A percentile compares a stretch with the other conserved stretches of the same genome.
Evolutionary conservation across 1,140 invertebrate species (phyloP).

Genomic region (Dermatophagoides farinae): DNA sequence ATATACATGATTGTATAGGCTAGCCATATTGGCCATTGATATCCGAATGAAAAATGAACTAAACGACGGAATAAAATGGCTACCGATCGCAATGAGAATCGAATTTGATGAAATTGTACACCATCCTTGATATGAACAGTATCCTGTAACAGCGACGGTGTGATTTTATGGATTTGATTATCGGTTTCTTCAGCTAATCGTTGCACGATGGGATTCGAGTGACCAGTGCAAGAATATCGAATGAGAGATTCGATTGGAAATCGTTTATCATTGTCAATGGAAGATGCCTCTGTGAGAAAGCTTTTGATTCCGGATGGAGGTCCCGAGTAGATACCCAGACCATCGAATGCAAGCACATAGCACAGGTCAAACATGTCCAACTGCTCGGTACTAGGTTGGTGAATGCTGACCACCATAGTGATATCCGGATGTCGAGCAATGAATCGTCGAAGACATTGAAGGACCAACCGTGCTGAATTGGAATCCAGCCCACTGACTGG

Average conservation of each 20-base stretch:
- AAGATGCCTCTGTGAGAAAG: not conserved
- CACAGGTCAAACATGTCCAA: not conserved
- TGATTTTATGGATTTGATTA: not conserved
- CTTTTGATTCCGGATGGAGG: not conserved
- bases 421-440: not conserved
- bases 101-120: not conserved
- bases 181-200: not conserved
- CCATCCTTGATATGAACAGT: not conserved
- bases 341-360: not conserved
- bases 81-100: not conserved
- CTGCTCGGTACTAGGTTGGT: not conserved
- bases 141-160: not conserved
- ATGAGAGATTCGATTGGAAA: not conserved
- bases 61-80: not conserved
- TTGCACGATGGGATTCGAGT: not conserved
- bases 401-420: not conserved
- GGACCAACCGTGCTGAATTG: not conserved
- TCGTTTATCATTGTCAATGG: not conserved
- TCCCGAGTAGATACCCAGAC: not conserved
- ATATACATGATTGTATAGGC: too few species aligned
- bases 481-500: conserved; percentile 44
- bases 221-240: not conserved
- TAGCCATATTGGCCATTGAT: not conserved
- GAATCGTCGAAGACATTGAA: not conserved
- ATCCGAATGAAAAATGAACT: not conserved